A percentile compares a stretch with the other conserved stretches of the same genome.
phyloP scores from a whole-genome alignment of 2,888 invertebrate genomes.

The Neocrepidodera transversa region DNA sequence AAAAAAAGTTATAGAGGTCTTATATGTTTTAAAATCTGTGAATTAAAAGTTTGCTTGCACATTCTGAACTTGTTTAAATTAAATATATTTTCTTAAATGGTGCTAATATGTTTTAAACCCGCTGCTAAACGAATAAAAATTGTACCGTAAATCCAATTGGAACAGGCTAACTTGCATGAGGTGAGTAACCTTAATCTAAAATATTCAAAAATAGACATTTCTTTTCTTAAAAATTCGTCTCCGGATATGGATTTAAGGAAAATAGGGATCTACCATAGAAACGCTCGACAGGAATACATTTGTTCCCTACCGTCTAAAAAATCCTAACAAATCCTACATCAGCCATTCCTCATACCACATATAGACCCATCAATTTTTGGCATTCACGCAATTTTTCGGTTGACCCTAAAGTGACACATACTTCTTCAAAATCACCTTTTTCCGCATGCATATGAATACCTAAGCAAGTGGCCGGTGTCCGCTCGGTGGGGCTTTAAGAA shows the following conservation, averaged over 20 bases:
- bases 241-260: background rate
- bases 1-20: no score
- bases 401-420: conserved; percentile 36
- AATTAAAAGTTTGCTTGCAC: no score
- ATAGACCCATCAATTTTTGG: conserved; percentile 31
- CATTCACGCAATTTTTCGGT: conserved; percentile 32
- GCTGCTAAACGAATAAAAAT: no score
- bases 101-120: no score
- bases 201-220: background rate
- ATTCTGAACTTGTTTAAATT: no score
- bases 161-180: no score
- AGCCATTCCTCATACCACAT: conserved; percentile 15
- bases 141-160: no score
- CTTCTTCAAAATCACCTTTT: conserved; percentile 39
- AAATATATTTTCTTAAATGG: no score
- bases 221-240: background rate
- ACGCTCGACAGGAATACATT: conserved; percentile 15
- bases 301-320: conserved; percentile 18
- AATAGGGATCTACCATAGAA: background rate
- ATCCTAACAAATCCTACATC: conserved; percentile 25
- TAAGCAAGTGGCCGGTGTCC: conserved; percentile 59
- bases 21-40: no score
- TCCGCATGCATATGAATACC: conserved; percentile 56
- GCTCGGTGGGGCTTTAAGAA: conserved; percentile 51
- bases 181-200: no score